These are phyloP conservation scores for Dromiciops gliroides DNA, from an alignment of 2,113 vertebrate genomes.

Conservation along the genomic window DNA sequence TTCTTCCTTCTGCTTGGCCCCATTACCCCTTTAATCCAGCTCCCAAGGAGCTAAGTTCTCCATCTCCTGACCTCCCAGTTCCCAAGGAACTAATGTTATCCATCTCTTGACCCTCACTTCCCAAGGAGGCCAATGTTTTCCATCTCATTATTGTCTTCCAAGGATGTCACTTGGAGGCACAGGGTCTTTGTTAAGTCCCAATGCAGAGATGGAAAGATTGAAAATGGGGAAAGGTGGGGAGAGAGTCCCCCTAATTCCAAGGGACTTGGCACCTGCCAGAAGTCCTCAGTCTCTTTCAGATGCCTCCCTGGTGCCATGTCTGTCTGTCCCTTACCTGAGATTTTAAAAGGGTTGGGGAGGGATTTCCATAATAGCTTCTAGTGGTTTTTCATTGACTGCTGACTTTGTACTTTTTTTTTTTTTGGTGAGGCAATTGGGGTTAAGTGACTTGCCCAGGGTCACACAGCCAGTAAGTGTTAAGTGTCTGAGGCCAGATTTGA, in stretches of 20 bases:
- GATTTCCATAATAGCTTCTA: too few species aligned
- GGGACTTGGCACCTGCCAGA: neutral
- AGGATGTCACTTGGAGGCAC: neutral
- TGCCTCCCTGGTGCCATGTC: neutral
- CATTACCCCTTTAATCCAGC: neutral
- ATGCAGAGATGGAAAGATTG: neutral
- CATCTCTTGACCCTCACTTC: too few species aligned
- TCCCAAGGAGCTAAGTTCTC: neutral
- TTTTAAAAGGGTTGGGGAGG: neutral
- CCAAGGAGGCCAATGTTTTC: neutral
- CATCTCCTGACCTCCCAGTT: neutral
- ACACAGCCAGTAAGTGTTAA: too few species aligned
- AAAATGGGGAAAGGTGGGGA: neutral
- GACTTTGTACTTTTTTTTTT: too few species aligned
- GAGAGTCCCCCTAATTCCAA: neutral
- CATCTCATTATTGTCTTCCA: neutral
- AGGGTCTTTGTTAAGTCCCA: neutral
- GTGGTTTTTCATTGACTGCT: neutral
- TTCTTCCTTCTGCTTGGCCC: neutral
- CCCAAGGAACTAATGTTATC: neutral
- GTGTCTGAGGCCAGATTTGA: too few species aligned
- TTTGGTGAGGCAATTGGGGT: too few species aligned
- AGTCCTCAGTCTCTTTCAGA: neutral
- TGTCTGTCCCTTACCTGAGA: neutral
- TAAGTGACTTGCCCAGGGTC: too few species aligned